Percentiles rank a stretch among this genome's conserved stretches.
Conservation (phyloP, 2,797 vertebrate genomes). For the Sibirionetta formosa region DNA sequence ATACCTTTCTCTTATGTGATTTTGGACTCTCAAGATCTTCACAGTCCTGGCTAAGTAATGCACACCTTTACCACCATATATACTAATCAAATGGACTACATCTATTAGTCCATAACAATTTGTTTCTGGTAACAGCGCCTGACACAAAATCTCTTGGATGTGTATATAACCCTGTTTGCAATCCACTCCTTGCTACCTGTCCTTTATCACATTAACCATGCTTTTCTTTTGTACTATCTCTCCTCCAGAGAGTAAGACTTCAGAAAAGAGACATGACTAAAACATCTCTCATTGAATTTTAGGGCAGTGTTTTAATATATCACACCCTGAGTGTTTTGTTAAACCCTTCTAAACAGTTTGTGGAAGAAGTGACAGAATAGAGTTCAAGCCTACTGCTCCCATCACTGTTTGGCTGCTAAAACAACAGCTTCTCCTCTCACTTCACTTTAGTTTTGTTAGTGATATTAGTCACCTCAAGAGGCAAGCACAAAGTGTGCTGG, state of each 20-base stretch:
- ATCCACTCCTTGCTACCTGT: not conserved
- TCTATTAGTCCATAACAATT: not conserved
- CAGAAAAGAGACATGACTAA: not conserved
- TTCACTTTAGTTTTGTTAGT: not conserved
- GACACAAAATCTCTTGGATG: not conserved
- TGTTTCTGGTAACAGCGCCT: not conserved
- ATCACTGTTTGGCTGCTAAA: constrained; percentile 5
- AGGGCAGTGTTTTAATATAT: not conserved
- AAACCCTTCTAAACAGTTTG: not conserved
- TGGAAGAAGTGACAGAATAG: not conserved
- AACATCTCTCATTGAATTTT: not conserved
- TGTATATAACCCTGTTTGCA: not conserved
- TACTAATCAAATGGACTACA: not conserved
- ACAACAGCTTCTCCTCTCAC: not conserved
- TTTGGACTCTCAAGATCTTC: not conserved
- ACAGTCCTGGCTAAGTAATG: not conserved
- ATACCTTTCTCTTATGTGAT: not conserved
- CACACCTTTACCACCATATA: not conserved
- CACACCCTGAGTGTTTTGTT: not conserved
- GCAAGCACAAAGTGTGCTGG: not conserved
- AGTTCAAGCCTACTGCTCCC: not conserved
- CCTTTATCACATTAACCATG: not conserved
- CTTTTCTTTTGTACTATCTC: not conserved
- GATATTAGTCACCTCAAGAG: not conserved
- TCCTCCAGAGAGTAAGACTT: not conserved